Evolutionary conservation across 2,797 vertebrate genomes (phyloP), one percentile per base, ranked within the genome.

Genomic region (Myripristis jacobus): DNA sequence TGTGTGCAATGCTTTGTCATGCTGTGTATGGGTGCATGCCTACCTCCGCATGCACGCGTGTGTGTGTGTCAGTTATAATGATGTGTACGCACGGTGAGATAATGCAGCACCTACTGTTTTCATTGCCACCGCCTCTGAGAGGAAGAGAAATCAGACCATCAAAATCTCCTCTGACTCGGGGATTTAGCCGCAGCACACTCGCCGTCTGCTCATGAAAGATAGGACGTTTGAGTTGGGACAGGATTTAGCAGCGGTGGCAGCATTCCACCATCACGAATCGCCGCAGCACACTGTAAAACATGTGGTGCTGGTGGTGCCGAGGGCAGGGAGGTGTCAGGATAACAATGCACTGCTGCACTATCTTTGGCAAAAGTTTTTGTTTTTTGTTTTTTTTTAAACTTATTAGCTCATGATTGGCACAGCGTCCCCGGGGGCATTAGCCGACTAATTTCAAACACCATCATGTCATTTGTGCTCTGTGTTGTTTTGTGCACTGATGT

Each of bases 81-180:
- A 54, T 44, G 18, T 38, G 38, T 31, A 22, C 19, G 25, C 54
- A 21, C 66, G 43, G 47, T 31, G 66, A 48, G 47, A 58, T 47
- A 51, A 57, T 34, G 21, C 51, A 60, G 44, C 29, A 70, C 71
- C 60, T 31, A 0, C 38, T 71, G 67, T 38, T 66, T 54, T 65
- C 57, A 58, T 4, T 12, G 57, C 54, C 0, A 8, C 52, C 3
- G 61, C 61, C 31, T 73, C 24, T 67, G 70, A 83, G 64, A 64
- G n/a, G n/a, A n/a, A 52, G 75, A 77, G 43, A 56, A 83, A 78
- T 77, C 54, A 79, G 75, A 67, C 66, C 54, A 44, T 80, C 25
- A 34, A 53, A 77, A 65, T 62, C 51, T 70, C 21, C 3, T 51
- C 57, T 72, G 43, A 21, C 59, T 68, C 36, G 8, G 67, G 27